Evolutionary conservation across 2,888 invertebrate species (phyloP).

Genomic region (Chaitophorus viminalis): DNA sequence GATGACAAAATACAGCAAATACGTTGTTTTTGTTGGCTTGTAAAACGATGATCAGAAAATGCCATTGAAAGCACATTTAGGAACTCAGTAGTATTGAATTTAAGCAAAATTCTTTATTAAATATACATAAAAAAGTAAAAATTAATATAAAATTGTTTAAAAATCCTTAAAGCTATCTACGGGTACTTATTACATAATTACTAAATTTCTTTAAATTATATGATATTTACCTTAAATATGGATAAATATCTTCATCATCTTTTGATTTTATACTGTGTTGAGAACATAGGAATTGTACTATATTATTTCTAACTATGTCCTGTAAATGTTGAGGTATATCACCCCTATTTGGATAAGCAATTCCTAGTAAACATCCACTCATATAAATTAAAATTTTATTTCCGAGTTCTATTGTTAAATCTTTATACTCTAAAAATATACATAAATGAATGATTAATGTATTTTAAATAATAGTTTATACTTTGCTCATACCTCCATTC

Average conservation of each 20-base stretch:
- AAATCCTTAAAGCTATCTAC: too few relatives aligned
- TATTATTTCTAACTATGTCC: constrained; percentile 77
- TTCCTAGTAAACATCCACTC: constrained; percentile 86
- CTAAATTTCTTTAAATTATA: constrained; percentile 34
- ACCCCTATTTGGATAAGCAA: constrained; percentile 80
- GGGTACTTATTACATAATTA: too few relatives aligned
- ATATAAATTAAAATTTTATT: constrained; percentile 87
- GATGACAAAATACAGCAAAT: constrained; percentile 79
- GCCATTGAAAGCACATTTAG: constrained; percentile 86
- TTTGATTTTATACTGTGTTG: constrained; percentile 73
- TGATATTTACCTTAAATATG: constrained; percentile 71
- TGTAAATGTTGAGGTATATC: constrained; percentile 69
- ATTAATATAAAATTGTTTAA: neutral
- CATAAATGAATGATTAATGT: constrained; percentile 4
- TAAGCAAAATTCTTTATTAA: constrained; percentile 74
- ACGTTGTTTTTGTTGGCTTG: constrained; percentile 78
- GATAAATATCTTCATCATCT: constrained; percentile 75
- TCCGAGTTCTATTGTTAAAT: constrained; percentile 72
- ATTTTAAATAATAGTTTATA: constrained; percentile 3
- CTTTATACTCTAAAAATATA: constrained; percentile 64
- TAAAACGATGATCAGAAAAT: constrained; percentile 83
- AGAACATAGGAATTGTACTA: constrained; percentile 77
- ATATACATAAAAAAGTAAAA: neutral
- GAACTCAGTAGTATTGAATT: constrained; percentile 86
- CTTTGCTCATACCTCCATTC: constrained; percentile 65